Evolutionary conservation across 2,797 vertebrate species (phyloP).

Genomic region (Microctenopoma stevenorrisi): DNA sequence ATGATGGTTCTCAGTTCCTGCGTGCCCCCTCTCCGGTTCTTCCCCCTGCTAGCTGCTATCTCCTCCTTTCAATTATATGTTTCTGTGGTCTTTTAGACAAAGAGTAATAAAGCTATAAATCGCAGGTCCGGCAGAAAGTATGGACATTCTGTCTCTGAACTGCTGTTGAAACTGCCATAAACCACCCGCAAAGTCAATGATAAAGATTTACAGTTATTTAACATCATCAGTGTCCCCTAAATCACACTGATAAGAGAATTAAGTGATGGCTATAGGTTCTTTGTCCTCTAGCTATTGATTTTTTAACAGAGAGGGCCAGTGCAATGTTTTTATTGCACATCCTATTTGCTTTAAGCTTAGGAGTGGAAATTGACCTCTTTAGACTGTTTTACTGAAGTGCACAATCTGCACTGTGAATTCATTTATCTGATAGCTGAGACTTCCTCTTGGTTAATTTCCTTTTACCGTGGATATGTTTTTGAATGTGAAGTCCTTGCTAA

Average conservation of each 20-base stretch:
- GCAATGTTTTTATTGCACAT: constrained; percentile 77
- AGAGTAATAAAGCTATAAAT: constrained; percentile 87
- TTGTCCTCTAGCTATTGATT: constrained; percentile 83
- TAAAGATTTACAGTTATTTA: constrained; percentile 87
- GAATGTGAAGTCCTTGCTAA: background rate
- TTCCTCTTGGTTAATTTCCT: constrained; percentile 30
- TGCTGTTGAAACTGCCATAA: constrained; percentile 84
- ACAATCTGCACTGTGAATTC: constrained; percentile 37
- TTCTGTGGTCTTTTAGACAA: constrained; percentile 83
- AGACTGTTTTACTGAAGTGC: constrained; percentile 54
- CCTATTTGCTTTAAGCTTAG: constrained; percentile 71
- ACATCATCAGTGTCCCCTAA: constrained; percentile 79
- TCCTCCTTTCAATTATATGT: constrained; percentile 82
- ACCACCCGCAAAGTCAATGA: constrained; percentile 84
- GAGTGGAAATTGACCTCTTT: constrained; percentile 61
- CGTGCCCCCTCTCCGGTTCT: constrained; percentile 42
- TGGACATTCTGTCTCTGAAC: constrained; percentile 82
- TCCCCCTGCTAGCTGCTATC: constrained; percentile 69
- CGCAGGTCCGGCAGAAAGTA: constrained; percentile 69
- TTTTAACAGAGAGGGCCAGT: constrained; percentile 60
- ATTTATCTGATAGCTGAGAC: constrained; percentile 42
- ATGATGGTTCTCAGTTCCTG: constrained; percentile 70
- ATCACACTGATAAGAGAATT: constrained; percentile 83
- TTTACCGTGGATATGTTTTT: constrained; percentile 21
- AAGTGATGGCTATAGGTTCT: constrained; percentile 80